Evolutionary conservation across 2,888 invertebrate species (phyloP).

Genomic region (Thysanoteuthis rhombus): DNA sequence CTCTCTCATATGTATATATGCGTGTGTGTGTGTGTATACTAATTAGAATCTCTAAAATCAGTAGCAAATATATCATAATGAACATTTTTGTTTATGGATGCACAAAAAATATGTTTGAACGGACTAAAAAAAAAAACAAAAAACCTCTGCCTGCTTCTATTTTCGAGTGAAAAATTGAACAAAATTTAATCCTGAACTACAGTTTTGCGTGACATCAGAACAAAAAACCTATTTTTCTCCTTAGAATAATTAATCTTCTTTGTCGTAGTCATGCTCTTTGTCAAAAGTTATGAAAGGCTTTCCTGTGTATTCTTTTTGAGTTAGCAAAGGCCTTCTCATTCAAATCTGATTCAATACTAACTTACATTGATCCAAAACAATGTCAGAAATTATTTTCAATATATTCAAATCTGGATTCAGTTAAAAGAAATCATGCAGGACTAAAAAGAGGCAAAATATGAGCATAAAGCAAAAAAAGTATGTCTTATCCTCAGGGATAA

Average conservation of each 20-base stretch:
- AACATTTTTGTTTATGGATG: background rate
- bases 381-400: background rate
- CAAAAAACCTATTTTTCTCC: background rate
- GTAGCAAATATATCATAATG: background rate
- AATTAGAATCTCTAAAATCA: background rate
- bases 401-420: background rate
- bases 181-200: background rate
- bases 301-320: background rate
- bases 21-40: too few species aligned
- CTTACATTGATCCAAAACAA: background rate
- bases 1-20: too few species aligned
- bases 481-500: background rate
- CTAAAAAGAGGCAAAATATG: background rate
- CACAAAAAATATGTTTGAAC: background rate
- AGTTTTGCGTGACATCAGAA: background rate
- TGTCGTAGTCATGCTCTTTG: background rate
- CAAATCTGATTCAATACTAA: background rate
- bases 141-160: background rate
- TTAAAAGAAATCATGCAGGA: background rate
- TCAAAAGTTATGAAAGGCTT: background rate
- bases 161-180: background rate
- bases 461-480: background rate
- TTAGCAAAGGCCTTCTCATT: background rate
- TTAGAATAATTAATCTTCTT: background rate
- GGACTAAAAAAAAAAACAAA: background rate